Evolutionary conservation across 2,888 invertebrate species (phyloP), one percentile per base, ranked within the genome.

Genomic region (Hypomecis atomaria): DNA sequence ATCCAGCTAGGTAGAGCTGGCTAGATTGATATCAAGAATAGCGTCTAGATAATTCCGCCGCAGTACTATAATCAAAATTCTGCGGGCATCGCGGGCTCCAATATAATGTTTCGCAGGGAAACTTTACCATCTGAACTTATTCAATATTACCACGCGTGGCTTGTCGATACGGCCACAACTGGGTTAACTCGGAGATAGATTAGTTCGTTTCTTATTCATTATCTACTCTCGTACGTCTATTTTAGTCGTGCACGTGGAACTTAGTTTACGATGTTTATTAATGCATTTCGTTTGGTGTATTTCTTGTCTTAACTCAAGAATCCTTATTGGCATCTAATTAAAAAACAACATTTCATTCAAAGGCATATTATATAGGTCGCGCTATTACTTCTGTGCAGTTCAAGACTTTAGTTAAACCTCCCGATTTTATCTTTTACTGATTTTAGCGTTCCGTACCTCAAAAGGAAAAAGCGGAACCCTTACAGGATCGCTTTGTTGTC

Each of bases 101-200:
- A 91, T 91, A 90, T 89, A 88, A 90, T 91, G 89, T 89, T 90
- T 85, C 85, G 80, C 75, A 78, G 50, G 78, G 81, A 83, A 91
- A 91, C 85, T 91, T 90, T 79, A 69, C 76, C 86, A 89, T 86
- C 81, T 71, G 81, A 92, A 92, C 90, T 91, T 91, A 88, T 90
- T 89, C 88, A 91, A 91, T 92, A 91, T 90, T 87, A 89, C 78
- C 77, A 77, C 75, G 75, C 73, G 78, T 75, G 77, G 74, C 76
- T 73, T 74, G 68, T 77, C 78, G 71, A 73, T 75, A 34, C 33
- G 23, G n/a, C 77, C 66, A 71, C 70, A 57, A 56, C 71, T 77
- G 71, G 72, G 72, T 75, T 81, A 81, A 79, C 81, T 77, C 75
- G 73, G 13, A 71, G 74, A 83, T 84, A 81, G 82, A 84, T 85